Conservation (phyloP, 2,797 vertebrate genomes). For the Acipenser transmontanus region DNA sequence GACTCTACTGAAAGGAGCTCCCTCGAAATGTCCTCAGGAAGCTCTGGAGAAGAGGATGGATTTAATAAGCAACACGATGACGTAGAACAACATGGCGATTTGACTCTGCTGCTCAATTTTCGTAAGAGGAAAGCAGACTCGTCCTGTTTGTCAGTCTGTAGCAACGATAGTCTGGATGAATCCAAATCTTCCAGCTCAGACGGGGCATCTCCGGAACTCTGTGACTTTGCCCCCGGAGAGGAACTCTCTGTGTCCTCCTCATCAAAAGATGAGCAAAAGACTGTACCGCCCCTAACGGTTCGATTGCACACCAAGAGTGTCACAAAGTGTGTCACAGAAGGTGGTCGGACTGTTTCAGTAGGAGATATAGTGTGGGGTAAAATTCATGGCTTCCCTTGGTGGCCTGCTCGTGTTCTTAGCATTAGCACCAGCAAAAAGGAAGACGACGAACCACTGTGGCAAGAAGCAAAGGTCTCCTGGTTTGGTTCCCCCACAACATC, state of each 20-base stretch:
- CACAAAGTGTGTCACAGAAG: constrained; percentile 84
- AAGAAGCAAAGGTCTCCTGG: constrained; percentile 91
- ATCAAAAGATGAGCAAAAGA: constrained; percentile 76
- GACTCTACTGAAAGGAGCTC: constrained; percentile 71
- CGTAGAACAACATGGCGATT: constrained; percentile 67
- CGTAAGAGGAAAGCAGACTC: constrained; percentile 87
- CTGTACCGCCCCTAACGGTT: constrained; percentile 81
- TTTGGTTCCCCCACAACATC: constrained; percentile 96
- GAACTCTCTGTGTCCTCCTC: constrained; percentile 78
- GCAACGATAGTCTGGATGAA: constrained; percentile 89
- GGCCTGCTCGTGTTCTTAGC: constrained; percentile 84
- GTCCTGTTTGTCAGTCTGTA: constrained; percentile 83
- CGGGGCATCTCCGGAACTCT: constrained; percentile 78
- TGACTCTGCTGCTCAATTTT: constrained; percentile 84
- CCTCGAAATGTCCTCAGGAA: constrained; percentile 76
- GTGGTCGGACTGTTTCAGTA: constrained; percentile 85
- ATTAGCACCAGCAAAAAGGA: constrained; percentile 82
- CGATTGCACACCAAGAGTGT: constrained; percentile 86
- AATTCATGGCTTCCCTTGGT: constrained; percentile 92
- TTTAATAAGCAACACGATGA: constrained; percentile 46
- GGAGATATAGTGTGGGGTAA: constrained; percentile 94
- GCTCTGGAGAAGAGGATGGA: constrained; percentile 76
- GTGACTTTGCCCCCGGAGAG: constrained; percentile 83
- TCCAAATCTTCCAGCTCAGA: constrained; percentile 85
- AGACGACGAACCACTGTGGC: constrained; percentile 79